Base-by-base conservation (phyloP, 2,113 vertebrate species). In the Eublepharis macularius region DNA sequence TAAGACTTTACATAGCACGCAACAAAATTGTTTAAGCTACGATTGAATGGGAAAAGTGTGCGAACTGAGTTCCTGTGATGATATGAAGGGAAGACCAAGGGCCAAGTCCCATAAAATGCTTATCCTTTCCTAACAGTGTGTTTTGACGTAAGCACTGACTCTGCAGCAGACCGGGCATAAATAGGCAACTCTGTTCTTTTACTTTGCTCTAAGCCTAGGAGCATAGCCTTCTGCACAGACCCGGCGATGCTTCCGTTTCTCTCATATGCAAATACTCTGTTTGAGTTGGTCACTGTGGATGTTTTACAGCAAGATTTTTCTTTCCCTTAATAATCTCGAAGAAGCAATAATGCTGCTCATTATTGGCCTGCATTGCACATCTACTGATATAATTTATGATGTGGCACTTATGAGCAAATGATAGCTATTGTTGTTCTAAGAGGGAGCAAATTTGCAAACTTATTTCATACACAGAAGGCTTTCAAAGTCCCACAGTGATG, bases 381-480 rank as follows among this genome's bases (percentile, higher is more conserved):
- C 80, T 76, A 90, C 43, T 49, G n/a, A 80, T 74, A 16, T 87
- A 83, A 91, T 90, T 81, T 91, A 89, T 94, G 85, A 90, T 91
- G 90, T 73, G 81, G 73, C 57, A 69, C 66, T 77, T 54, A 63
- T 84, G 90, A 82, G 86, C 81, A 92, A 95, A 95, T 92, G 88
- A 39, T 81, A 51, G 49, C 82, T 86, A 82, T 94, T 92, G 75
- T 94, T 92, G 75, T 12, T 60, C 83, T 88, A 84, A 89, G 63
- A 83, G 77, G 90, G 91, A 86, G 89, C 85, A 51, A 72, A 78
- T 91, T 80, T 91, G 89, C 85, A 75, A 91, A 91, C 74, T 88
- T 93, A 94, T 95, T 96, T 94, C 92, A 93, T 94, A 95, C 91
- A 86, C 87, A 88, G 91, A 41, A 82, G 91, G 94, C 93, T 96